Conservation (phyloP, 2,113 vertebrate species). For the Meles meles region DNA sequence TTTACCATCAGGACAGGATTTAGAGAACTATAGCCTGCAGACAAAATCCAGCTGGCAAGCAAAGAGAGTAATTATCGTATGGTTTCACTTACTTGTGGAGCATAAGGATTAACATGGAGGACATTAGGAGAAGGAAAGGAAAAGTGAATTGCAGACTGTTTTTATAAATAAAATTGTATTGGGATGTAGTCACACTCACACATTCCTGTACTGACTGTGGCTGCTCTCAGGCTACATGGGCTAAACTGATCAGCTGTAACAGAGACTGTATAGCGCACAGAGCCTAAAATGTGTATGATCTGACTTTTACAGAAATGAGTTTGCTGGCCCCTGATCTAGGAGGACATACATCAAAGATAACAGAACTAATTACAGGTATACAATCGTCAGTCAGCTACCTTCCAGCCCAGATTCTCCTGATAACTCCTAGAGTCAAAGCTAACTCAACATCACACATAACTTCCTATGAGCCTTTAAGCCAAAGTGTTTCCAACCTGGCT, state of each 20-base stretch:
- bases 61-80: too few species aligned
- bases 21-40: not conserved
- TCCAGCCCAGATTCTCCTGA: not conserved
- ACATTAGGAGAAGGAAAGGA: too few species aligned
- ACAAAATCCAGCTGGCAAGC: not conserved
- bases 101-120: too few species aligned
- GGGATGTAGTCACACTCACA: not conserved
- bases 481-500: not conserved
- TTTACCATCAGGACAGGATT: not conserved
- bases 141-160: not conserved
- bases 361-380: not conserved
- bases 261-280: accelerated
- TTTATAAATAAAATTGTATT: not conserved
- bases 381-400: not conserved
- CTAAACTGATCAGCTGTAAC: not conserved
- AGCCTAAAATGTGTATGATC: not conserved
- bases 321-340: not conserved
- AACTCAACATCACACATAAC: not conserved
- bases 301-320: not conserved
- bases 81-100: too few species aligned
- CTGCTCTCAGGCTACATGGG: not conserved
- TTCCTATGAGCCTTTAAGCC: not conserved
- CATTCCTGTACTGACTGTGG: too few species aligned
- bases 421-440: not conserved
- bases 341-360: not conserved